Conservation (phyloP, 1,140 invertebrate species). For the Diprion similis region DNA sequence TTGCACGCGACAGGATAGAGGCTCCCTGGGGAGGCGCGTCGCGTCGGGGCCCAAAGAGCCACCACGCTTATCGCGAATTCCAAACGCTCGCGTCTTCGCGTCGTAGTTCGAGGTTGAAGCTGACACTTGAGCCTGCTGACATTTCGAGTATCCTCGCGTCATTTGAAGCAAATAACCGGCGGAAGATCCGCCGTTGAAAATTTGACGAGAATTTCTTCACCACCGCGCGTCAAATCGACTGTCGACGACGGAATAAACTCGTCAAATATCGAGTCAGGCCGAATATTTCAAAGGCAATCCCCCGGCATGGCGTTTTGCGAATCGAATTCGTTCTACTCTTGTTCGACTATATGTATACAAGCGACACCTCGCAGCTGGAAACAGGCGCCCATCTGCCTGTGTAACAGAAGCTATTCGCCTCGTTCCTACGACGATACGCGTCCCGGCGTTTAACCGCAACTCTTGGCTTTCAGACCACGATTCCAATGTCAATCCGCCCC, state of each 20-base stretch:
- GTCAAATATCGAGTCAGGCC: too few species aligned
- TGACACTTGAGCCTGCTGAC: neutral
- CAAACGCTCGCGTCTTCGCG: neutral
- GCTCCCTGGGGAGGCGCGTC: neutral
- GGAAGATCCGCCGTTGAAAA: neutral
- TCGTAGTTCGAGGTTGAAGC: neutral
- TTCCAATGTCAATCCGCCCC: slow-evolving; percentile 7
- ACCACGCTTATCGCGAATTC: neutral
- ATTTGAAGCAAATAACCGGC: slow-evolving; percentile 2
- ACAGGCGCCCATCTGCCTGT: too few species aligned
- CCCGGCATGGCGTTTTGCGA: too few species aligned
- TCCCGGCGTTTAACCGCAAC: slow-evolving; percentile 4
- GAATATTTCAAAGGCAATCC: too few species aligned
- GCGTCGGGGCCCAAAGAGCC: neutral
- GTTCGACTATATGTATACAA: too few species aligned
- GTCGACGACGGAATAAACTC: too few species aligned
- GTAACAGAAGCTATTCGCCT: neutral
- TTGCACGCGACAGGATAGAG: slow-evolving; percentile 4
- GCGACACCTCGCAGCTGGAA: too few species aligned
- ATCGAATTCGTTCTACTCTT: too few species aligned
- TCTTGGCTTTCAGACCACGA: slow-evolving; percentile 4
- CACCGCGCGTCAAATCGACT: too few species aligned
- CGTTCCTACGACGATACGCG: neutral
- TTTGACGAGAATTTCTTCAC: neutral
- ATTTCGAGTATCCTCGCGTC: neutral